Conservation (phyloP, 2,888 invertebrate species). For the Epinotia brunnichana region DNA sequence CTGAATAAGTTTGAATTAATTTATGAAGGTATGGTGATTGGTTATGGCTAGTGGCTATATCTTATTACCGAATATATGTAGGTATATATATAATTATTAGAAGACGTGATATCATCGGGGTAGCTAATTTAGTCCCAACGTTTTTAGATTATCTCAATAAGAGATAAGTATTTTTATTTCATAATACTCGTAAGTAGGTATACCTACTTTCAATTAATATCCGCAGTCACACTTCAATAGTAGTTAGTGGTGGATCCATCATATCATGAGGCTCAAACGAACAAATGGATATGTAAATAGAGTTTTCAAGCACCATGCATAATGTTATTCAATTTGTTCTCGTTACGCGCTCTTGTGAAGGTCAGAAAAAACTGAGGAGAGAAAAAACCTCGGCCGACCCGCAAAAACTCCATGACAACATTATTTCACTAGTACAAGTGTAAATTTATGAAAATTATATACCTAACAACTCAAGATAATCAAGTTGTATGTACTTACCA, state of each 20-base stretch:
- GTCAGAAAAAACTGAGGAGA: conserved; percentile 5
- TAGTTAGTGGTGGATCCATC: background rate
- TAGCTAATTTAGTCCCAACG: too few relatives aligned
- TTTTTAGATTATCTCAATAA: too few relatives aligned
- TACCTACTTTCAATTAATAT: background rate
- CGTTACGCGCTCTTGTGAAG: background rate
- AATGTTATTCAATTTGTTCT: conserved; percentile 23
- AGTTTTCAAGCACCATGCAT: background rate
- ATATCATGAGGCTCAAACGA: background rate
- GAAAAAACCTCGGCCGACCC: background rate
- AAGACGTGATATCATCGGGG: too few relatives aligned
- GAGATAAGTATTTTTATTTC: too few relatives aligned
- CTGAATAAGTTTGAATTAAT: too few relatives aligned
- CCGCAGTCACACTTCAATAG: background rate
- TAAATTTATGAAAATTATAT: conserved; percentile 2
- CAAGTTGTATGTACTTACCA: background rate
- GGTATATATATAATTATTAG: too few relatives aligned
- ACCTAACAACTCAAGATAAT: background rate
- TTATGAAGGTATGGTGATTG: too few relatives aligned
- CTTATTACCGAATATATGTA: too few relatives aligned
- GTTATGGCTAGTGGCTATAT: too few relatives aligned
- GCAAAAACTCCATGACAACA: conserved; percentile 17
- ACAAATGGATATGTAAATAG: background rate
- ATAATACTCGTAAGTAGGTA: too few relatives aligned
- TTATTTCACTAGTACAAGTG: conserved; percentile 7